Conservation (phyloP, 2,888 invertebrate genomes). For the Scotopteryx bipunctaria region DNA sequence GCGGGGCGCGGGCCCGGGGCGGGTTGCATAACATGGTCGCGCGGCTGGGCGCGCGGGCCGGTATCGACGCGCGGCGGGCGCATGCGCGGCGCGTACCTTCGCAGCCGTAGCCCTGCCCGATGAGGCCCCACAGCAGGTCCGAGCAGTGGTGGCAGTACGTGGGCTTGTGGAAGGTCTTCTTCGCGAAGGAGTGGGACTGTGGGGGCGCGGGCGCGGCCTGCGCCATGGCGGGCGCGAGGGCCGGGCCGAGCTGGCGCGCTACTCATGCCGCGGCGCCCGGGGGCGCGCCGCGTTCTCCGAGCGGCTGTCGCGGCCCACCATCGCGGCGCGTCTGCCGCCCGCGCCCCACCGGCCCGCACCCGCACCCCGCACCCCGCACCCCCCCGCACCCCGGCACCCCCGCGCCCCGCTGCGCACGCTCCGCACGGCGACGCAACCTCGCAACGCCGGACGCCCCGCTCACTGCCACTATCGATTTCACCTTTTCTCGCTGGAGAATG, state of each 20-base stretch:
- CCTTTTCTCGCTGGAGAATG: slow-evolving; percentile 42
- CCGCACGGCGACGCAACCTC: slow-evolving; percentile 42
- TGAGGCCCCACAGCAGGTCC: slow-evolving; percentile 99
- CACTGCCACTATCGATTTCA: slow-evolving; percentile 56
- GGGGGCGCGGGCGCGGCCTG: slow-evolving; percentile 85
- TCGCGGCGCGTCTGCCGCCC: slow-evolving; percentile 78
- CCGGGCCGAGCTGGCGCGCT: slow-evolving; percentile 80
- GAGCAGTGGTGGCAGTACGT: slow-evolving; percentile 99
- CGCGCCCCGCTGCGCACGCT: slow-evolving; percentile 39
- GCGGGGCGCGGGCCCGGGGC: slow-evolving; percentile 48
- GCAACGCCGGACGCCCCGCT: slow-evolving; percentile 18
- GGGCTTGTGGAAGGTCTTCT: slow-evolving; percentile 99
- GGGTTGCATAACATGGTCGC: slow-evolving; percentile 74
- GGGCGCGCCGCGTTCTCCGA: slow-evolving; percentile 83
- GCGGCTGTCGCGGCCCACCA: slow-evolving; percentile 84
- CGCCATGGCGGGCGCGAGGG: slow-evolving; percentile 82
- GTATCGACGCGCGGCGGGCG: slow-evolving; percentile 75
- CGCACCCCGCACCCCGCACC: slow-evolving; percentile 15
- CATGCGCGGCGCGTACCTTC: slow-evolving; percentile 92
- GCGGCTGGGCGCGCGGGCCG: slow-evolving; percentile 61
- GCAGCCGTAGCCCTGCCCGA: slow-evolving; percentile 99
- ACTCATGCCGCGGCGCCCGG: slow-evolving; percentile 83
- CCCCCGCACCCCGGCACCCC: slow-evolving; percentile 7
- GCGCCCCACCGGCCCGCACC: slow-evolving; percentile 45
- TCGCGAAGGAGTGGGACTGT: slow-evolving; percentile 97